Evolutionary conservation across 2,888 invertebrate genomes (phyloP).

Genomic region (Rhabditoides inermis): DNA sequence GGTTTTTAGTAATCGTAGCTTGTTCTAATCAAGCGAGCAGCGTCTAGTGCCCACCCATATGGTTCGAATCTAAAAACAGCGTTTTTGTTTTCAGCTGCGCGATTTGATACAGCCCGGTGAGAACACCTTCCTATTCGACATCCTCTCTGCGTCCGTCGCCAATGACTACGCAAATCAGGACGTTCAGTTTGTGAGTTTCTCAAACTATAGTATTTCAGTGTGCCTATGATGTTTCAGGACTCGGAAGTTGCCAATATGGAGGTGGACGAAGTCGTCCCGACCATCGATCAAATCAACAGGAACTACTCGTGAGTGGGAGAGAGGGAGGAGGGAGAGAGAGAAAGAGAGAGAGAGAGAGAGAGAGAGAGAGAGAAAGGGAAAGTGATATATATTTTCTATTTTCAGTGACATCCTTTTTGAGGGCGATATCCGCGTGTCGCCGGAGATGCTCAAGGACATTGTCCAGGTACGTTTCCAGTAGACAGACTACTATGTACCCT

Average conservation of each 20-base stretch:
- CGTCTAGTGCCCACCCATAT: no score
- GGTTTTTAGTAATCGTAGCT: no score
- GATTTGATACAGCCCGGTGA: background rate
- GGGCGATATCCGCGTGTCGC: constrained; percentile 2
- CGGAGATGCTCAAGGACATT: background rate
- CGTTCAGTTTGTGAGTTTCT: constrained; percentile 4
- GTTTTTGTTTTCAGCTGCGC: constrained; percentile 5
- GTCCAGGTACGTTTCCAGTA: no score
- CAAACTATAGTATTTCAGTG: background rate
- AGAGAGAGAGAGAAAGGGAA: background rate
- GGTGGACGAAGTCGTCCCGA: background rate
- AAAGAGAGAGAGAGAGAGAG: no score
- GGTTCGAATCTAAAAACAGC: no score
- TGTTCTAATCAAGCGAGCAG: no score
- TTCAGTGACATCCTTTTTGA: constrained; percentile 6
- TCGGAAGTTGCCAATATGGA: background rate
- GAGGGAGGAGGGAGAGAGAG: no score
- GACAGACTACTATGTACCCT: no score
- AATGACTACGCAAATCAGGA: background rate
- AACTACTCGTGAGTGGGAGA: constrained; percentile 5
- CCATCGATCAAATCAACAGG: background rate
- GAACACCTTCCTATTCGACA: background rate
- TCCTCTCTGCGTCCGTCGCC: background rate
- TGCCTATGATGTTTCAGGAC: background rate
- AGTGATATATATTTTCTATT: background rate